Evolutionary conservation across 2,113 vertebrate genomes (phyloP), one percentile per base, ranked within the genome.

Genomic region (Crotalus helleri): DNA sequence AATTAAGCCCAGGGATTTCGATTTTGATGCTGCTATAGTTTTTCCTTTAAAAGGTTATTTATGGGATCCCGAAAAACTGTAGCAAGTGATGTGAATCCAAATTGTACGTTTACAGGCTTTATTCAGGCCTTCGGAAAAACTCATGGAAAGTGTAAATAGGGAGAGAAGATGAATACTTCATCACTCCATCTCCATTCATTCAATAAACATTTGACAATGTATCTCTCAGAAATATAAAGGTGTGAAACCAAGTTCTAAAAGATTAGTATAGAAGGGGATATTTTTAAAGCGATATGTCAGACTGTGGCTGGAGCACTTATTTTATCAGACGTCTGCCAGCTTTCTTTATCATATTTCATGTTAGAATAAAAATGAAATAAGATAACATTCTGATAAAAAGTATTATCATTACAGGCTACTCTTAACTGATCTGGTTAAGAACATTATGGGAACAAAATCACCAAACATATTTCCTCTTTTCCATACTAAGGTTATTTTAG

Each of bases 291-390:
- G 94, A 90, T 91, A 64, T 93, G 74, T 1, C 81, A 94, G 91
- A 96, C 95, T 96, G 87, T 10, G 23, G 90, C 94, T 96, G 95
- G 96, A 95, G 88, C 24, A 95, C 87, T 93, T 92, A 90, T 92
- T 69, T 92, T 94, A 88, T 93, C 93, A 85, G 6, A 81, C 91
- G 94, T 87, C 85, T n/a, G 92, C 13, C 33, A 23, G 92, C 95
- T 96, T 95, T 93, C 91, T 95, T 95, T 95, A 95, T 96, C 94
- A 94, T 95, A 93, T 96, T 96, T 95, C 85, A 94, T 96, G 69
- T 95, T 92, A 96, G 87, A 90, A 53, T 93, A 95, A 95, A 97
- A 96, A 96, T 95, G 81, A 95, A 92, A 94, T 97, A 95, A 96
- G 92, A 96, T 96, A 96, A 96, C 90, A 92, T 86, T 92, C 57